Base-by-base conservation (phyloP, 2,797 vertebrate genomes). In the Strix occidentalis region DNA sequence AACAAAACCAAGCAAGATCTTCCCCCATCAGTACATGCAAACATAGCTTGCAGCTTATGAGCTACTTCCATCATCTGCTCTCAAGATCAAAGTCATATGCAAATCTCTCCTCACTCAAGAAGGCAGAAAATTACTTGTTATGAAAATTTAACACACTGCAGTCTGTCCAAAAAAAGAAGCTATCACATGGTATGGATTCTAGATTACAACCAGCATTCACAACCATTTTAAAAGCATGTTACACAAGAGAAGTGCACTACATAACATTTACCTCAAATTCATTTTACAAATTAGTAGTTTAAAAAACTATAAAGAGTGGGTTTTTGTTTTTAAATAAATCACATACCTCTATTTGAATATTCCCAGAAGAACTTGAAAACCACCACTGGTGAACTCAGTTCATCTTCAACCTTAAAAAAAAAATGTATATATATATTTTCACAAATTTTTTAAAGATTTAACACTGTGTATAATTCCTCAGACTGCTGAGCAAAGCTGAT, bases 341-440 rank as follows among this genome's bases (percentile, higher is more conserved):
- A 65, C 97, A 94, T 97, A 99, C 99, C 98, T 94, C 98, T 96
- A 86, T 95, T 98, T 50, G 96, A 95, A 65, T 98, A 98, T 65
- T 98, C 97, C 91, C 94, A 98, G 71, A 97, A 98, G 97, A 99
- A 99, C 95, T 97, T 99, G 97, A 99, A 99, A 26, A 99, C 98
- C 48, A 99, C 98, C 70, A 99, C 99, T 20, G 99, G 98, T 91
- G 99, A 99, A 90, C 96, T 98, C 71, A 98, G 96, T 93, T 99
- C 99, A 97, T 99, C 99, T 97, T 99, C 99, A 91, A 99, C 99
- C 99, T 99, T 97, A 95, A 94, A 96, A 96, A 46, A 37, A 95
- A 68, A 39, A 37, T 9, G 37, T 37, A 37, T 37, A 37, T 39
- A 39, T 39, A 51, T 5, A 54, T 41, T 39, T 80, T 10, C 28